These are phyloP conservation scores for Porites rus DNA, from an alignment of 92 coral and sea anemone species.

Conservation along the genomic window DNA sequence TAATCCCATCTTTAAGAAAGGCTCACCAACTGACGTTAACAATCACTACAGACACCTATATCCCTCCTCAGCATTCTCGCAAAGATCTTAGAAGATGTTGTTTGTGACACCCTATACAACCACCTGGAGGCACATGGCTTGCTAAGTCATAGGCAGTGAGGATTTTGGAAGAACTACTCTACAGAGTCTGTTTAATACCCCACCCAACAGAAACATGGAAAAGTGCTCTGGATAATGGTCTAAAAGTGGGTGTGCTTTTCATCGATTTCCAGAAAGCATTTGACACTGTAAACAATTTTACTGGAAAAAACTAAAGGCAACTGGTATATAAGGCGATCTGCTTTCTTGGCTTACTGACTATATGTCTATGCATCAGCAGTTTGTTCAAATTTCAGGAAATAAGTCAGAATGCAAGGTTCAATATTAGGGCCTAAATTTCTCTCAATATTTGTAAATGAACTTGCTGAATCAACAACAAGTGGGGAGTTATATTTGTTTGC, in stretches of 20 bases:
- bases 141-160: conserved; percentile 12
- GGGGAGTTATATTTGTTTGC: conserved; percentile 51
- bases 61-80: conserved; percentile 14
- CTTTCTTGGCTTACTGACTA: not conserved
- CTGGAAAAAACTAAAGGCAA: not conserved
- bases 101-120: conserved; percentile 20
- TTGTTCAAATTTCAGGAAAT: not conserved
- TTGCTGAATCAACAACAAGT: conserved; percentile 39
- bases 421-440: not conserved
- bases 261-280: not conserved
- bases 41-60: conserved; percentile 17
- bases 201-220: conserved; percentile 31
- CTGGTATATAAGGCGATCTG: not conserved
- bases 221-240: conserved; percentile 3
- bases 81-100: conserved; percentile 8
- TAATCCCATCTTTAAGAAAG: conserved; percentile 30
- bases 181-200: conserved; percentile 7
- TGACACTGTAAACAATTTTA: not conserved
- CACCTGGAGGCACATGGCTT: conserved; percentile 17
- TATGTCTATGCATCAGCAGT: not conserved
- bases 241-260: conserved; percentile 26
- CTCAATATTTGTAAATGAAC: conserved; percentile 14
- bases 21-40: conserved; percentile 21
- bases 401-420: not conserved
- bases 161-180: conserved; percentile 14